Base-by-base conservation (phyloP, 1,140 invertebrate species). In the Antheraea mylitta region DNA sequence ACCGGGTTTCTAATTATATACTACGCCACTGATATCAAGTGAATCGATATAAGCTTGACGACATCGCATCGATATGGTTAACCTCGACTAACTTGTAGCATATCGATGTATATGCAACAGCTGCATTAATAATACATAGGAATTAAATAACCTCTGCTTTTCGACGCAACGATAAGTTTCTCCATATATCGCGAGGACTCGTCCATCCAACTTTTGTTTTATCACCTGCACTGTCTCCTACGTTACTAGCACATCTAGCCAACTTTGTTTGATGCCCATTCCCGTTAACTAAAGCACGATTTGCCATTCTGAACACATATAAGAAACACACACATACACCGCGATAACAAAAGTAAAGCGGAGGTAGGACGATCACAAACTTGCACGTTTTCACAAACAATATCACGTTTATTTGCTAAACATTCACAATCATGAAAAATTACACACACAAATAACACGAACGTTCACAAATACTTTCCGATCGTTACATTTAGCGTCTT, bases 131-230 rank as follows among this genome's bases (percentile, higher is more conserved):
- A 66, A 7, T 66, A 42, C 18, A 18, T 4, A 61, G 19, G 9
- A 65, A 70, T 62, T 70, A 81, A 78, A 76, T 86, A 79, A 92
- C 89, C 89, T 92, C 88, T 10, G 81, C 81, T 73, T 90, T 92
- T 74, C 87, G 86, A n/a, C 90, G 83, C 67, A 92, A 69, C 37
- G 90, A 92, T 66, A 92, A 83, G 66, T 92, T 92, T 70, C 90
- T 85, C 90, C 90, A 92, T 76, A 92, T 89, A 68, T 90, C 90
- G 18, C 90, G 78, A 63, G 90, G 90, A 78, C 88, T 90, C 13
- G 83, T 87, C 89, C 89, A 92, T 75, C 85, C 88, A 53, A 83
- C 79, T 82, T 90, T 92, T 62, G 81, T 66, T 82, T 89, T 92
- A 78, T 92, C 88, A 71, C 76, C 69, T 63, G 69, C 82, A 73